A percentile compares a stretch with the other conserved stretches of the same genome.
These are phyloP conservation scores for Synergus laeviventris DNA, from an alignment of 2,888 invertebrate genomes.

Conservation along the genomic window DNA sequence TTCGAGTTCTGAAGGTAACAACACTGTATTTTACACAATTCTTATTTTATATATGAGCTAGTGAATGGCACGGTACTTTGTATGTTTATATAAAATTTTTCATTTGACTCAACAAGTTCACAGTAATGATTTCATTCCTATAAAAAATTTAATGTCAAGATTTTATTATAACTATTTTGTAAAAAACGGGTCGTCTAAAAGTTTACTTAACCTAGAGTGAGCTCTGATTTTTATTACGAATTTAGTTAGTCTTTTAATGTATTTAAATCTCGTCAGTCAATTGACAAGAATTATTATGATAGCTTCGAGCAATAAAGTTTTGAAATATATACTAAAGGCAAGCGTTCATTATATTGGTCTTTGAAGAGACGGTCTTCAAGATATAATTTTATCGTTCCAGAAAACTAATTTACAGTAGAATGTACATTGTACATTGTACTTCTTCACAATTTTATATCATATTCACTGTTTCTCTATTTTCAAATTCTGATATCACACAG, in stretches of 20 bases:
- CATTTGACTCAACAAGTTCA: not conserved
- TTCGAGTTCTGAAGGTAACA: constrained; percentile 12
- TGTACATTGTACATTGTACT: not conserved
- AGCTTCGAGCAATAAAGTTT: not conserved
- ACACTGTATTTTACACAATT: constrained; percentile 3
- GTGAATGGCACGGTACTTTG: constrained; percentile 49
- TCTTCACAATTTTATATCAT: not conserved
- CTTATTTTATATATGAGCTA: constrained; percentile 12
- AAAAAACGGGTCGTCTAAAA: not conserved
- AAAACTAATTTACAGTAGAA: not conserved
- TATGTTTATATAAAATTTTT: not conserved
- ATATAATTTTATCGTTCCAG: not conserved
- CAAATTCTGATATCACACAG: not conserved
- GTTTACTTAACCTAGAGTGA: constrained; percentile 18
- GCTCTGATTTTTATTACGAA: constrained; percentile 6
- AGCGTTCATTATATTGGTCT: not conserved
- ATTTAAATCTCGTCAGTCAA: constrained; percentile 7
- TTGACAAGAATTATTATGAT: not conserved
- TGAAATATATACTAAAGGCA: not conserved
- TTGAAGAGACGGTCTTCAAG: not conserved
- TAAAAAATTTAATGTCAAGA: not conserved
- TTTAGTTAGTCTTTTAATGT: not conserved
- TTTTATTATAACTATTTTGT: not conserved
- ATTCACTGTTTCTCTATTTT: not conserved
- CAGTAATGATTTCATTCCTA: not conserved